Conservation (phyloP, 2,888 invertebrate genomes). For the Strigamia maritima region DNA sequence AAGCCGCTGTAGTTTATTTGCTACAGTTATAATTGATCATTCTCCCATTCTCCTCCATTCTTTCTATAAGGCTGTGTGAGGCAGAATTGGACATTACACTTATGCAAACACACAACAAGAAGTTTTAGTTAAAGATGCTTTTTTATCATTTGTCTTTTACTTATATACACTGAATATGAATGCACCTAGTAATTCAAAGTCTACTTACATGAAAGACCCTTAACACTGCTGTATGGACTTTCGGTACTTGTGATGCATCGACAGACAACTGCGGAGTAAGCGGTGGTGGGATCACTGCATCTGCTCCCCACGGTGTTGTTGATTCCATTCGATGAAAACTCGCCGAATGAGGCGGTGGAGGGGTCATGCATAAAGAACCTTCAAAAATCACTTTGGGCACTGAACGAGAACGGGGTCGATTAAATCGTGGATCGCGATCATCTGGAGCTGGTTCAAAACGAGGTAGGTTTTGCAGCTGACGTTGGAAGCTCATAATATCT, state of each 20-base stretch:
- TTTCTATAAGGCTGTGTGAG: too few species aligned
- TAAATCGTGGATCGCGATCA: slow-evolving; percentile 48
- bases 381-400: slow-evolving; percentile 50
- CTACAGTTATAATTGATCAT: too few species aligned
- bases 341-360: slow-evolving; percentile 45
- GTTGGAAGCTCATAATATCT: slow-evolving; percentile 59
- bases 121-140: too few species aligned
- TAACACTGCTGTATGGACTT: slow-evolving; percentile 52
- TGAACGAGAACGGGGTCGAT: slow-evolving; percentile 54
- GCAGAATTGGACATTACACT: too few species aligned
- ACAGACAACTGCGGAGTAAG: slow-evolving; percentile 42
- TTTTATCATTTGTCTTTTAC: too few species aligned
- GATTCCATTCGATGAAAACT: slow-evolving; percentile 42
- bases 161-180: too few species aligned
- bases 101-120: too few species aligned
- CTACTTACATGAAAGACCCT: slow-evolving; percentile 52
- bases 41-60: too few species aligned
- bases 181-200: not conserved
- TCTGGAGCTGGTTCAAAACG: slow-evolving; percentile 52
- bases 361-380: slow-evolving; percentile 40
- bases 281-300: slow-evolving; percentile 45
- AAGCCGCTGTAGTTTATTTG: too few species aligned
- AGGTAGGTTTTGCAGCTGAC: slow-evolving; percentile 60
- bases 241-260: slow-evolving; percentile 48
- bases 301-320: slow-evolving; percentile 45